These are phyloP conservation scores for Drosophila mayri DNA, from an alignment of 1,140 invertebrate genomes.

Conservation along the genomic window DNA sequence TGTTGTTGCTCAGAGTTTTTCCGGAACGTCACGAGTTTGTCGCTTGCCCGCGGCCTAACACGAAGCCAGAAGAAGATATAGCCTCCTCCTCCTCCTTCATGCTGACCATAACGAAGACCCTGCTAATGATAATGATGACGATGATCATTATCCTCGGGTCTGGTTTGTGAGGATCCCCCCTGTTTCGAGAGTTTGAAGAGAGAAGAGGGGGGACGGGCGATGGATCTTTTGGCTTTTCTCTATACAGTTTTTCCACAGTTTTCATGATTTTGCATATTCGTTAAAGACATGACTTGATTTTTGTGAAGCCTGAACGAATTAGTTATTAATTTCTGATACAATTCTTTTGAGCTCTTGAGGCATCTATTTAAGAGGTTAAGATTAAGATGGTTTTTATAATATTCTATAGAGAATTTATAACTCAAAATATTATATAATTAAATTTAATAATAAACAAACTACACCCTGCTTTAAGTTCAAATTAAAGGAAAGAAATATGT, in stretches of 20 bases:
- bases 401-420: too few relatives aligned
- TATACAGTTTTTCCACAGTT: slow-evolving; percentile 15
- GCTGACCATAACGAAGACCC: slow-evolving; percentile 17
- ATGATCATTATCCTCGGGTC: slow-evolving; percentile 23
- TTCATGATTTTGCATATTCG: neutral
- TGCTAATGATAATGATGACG: slow-evolving; percentile 30
- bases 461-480: too few relatives aligned
- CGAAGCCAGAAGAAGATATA: slow-evolving; percentile 23
- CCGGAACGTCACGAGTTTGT: slow-evolving; percentile 53
- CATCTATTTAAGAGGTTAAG: too few relatives aligned
- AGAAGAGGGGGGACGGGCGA: slow-evolving; percentile 8
- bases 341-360: neutral
- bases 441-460: too few relatives aligned
- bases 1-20: slow-evolving; percentile 36
- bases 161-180: slow-evolving; percentile 15
- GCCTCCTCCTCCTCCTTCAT: slow-evolving; percentile 1
- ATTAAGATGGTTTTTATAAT: too few relatives aligned
- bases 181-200: too few relatives aligned
- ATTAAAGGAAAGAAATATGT: too few relatives aligned
- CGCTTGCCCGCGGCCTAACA: slow-evolving; percentile 47
- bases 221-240: slow-evolving; percentile 16
- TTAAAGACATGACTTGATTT: slow-evolving; percentile 5
- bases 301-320: neutral
- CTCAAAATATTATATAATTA: too few relatives aligned
- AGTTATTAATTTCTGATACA: neutral